phyloP scores from a whole-genome alignment of 1,140 invertebrate genomes.

The Lordiphosa mommai region DNA sequence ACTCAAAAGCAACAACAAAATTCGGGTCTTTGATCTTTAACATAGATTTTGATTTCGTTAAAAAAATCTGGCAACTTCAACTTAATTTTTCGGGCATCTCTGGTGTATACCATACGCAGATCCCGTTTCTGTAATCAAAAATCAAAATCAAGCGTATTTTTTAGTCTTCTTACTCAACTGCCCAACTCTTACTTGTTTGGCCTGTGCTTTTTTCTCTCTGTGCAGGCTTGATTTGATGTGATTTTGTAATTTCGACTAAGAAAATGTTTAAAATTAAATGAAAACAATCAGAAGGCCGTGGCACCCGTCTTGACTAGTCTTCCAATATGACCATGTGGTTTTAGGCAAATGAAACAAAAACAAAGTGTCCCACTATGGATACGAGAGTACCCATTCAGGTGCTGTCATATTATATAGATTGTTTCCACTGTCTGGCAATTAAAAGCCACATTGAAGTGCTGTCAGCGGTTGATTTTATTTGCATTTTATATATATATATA shows the following conservation, averaged over 20 bases:
- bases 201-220: not conserved
- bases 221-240: conserved; percentile 14
- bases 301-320: conserved; percentile 7
- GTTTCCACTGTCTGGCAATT: conserved; percentile 9
- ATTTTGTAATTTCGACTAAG: conserved; percentile 65
- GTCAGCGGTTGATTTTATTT: conserved; percentile 23
- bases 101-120: too few relatives aligned
- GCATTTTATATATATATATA: not conserved
- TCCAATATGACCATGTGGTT: conserved; percentile 41
- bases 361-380: conserved; percentile 30
- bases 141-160: too few relatives aligned
- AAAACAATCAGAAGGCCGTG: conserved; percentile 44
- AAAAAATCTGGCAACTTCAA: too few relatives aligned
- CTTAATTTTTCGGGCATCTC: too few relatives aligned
- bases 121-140: too few relatives aligned
- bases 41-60: too few relatives aligned
- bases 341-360: conserved; percentile 71
- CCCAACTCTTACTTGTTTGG: too few relatives aligned
- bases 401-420: conserved; percentile 21
- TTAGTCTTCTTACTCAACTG: too few relatives aligned
- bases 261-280: conserved; percentile 77
- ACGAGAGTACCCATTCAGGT: conserved; percentile 21
- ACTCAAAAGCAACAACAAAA: too few relatives aligned
- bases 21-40: too few relatives aligned
- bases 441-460: conserved; percentile 18